phyloP scores from a whole-genome alignment of 2,797 vertebrate genomes.

The Eulemur rubriventer region DNA sequence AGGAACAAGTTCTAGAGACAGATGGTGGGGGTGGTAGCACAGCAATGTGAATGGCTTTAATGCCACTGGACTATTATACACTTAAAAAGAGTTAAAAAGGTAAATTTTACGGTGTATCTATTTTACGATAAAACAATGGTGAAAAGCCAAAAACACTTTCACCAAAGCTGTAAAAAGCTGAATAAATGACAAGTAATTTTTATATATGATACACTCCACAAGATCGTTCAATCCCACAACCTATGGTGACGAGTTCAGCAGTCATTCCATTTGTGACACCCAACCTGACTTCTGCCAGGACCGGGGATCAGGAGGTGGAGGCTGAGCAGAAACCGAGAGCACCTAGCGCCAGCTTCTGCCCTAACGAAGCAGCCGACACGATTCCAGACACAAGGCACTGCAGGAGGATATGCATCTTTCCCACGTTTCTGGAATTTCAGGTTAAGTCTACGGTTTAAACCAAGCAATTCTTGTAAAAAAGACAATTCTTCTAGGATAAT shows the following conservation, averaged over 20 bases:
- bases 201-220: neutral
- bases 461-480: conserved; percentile 51
- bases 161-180: neutral
- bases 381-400: conserved; percentile 14
- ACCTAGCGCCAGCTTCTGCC: neutral
- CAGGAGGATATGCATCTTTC: conserved; percentile 45
- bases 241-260: accelerated
- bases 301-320: neutral
- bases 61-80: neutral
- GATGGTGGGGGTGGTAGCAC: accelerated
- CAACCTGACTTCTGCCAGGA: neutral
- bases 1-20: neutral
- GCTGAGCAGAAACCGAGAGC: neutral
- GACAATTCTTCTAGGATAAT: conserved; percentile 47
- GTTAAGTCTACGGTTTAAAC: neutral
- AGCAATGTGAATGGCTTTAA: neutral
- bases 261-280: neutral
- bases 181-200: neutral
- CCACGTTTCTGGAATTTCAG: conserved; percentile 69
- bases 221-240: neutral
- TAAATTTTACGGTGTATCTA: neutral
- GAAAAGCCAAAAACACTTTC: neutral
- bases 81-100: neutral
- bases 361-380: neutral
- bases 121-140: neutral